phyloP scores from a whole-genome alignment of 2,113 vertebrate genomes.

The Falco punctatus region DNA sequence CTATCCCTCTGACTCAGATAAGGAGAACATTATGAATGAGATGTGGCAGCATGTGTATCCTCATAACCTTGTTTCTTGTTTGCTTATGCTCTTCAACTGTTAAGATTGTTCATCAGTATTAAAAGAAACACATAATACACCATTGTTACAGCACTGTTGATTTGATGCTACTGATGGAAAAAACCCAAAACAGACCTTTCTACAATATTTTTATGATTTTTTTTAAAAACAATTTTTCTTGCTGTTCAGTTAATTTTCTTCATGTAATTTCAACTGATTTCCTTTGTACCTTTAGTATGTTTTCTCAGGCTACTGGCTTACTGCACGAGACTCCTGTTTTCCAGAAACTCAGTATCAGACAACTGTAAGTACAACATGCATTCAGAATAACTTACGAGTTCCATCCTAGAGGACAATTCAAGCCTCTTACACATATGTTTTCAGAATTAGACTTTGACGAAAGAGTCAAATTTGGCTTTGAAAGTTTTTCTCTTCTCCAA shows the following conservation, averaged over 20 bases:
- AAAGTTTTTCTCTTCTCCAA: neutral
- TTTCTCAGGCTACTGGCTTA: neutral
- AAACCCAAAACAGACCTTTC: neutral
- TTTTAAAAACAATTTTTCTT: neutral
- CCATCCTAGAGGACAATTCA: neutral
- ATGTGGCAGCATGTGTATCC: neutral
- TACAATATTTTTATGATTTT: neutral
- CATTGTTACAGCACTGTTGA: neutral
- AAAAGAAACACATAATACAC: neutral
- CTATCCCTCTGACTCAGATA: neutral
- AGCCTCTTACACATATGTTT: neutral
- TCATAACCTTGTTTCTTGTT: neutral
- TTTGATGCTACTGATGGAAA: neutral
- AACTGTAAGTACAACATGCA: neutral
- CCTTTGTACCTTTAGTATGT: neutral
- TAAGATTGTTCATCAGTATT: neutral
- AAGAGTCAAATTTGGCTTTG: neutral
- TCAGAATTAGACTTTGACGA: neutral
- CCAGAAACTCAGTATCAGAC: neutral
- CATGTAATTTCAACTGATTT: neutral
- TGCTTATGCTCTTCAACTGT: neutral
- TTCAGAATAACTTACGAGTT: neutral
- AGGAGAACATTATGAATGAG: neutral
- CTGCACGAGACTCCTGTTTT: neutral
- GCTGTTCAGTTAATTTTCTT: neutral